Percentiles rank a stretch among this genome's conserved stretches.
Evolutionary conservation across 1,140 invertebrate species (phyloP).

Genomic region (Drosophila chauvacae): DNA sequence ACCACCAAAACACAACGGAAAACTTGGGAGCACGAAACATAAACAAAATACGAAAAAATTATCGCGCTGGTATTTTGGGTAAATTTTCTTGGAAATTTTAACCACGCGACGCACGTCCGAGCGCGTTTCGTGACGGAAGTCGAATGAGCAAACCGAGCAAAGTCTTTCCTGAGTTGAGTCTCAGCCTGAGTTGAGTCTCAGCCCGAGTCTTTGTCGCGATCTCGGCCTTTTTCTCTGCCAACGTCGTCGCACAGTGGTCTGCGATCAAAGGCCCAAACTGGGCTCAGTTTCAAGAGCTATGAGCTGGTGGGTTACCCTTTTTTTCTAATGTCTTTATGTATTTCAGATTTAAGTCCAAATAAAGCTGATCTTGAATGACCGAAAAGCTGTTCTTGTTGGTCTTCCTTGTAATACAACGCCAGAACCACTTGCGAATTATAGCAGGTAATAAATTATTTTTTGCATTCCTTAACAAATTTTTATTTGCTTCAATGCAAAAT

Average conservation of each 20-base stretch:
- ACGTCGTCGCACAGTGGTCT: slow-evolving; percentile 28
- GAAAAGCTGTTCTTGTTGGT: no score
- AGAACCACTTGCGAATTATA: not conserved
- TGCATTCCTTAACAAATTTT: no score
- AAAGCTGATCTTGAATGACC: not conserved
- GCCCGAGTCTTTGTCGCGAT: slow-evolving; percentile 24
- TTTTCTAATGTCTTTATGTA: no score
- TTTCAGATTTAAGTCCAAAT: not conserved
- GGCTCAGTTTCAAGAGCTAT: not conserved
- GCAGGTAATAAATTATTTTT: not conserved
- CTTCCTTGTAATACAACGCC: not conserved
- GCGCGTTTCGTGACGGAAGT: slow-evolving; percentile 75
- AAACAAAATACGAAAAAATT: slow-evolving; percentile 49
- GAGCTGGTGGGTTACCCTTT: not conserved
- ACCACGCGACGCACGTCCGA: slow-evolving; percentile 65
- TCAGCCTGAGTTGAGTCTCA: slow-evolving; percentile 2
- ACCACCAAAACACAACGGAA: slow-evolving; percentile 35
- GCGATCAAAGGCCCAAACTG: not conserved
- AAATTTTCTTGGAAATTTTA: slow-evolving; percentile 33
- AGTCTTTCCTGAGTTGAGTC: slow-evolving; percentile 18
- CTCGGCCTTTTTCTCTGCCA: slow-evolving; percentile 26
- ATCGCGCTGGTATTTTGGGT: slow-evolving; percentile 30
- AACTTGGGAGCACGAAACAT: slow-evolving; percentile 37
- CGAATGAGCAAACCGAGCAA: slow-evolving; percentile 68
- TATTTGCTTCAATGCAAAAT: no score